Evolutionary conservation across 2,888 invertebrate species (phyloP), one percentile per base, ranked within the genome.

Genomic region (Ryuthela nishihirai): DNA sequence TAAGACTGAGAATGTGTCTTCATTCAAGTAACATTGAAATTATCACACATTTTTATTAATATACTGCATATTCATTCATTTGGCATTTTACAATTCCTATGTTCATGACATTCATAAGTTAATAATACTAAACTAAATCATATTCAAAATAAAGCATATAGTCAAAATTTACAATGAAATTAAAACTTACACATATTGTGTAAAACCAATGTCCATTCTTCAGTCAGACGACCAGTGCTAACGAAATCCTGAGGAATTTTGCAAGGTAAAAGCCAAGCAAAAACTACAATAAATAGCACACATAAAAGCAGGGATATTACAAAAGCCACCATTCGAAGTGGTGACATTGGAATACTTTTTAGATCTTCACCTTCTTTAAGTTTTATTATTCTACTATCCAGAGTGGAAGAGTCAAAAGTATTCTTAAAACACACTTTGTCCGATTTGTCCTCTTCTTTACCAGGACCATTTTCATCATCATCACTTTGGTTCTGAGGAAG

Each of bases 381-480:
- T 24, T 36, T 21, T n/a, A 29, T 36, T 21, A 34, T n/a, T 5
- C 41, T 41, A 26, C 49, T 35, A 15, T 46, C 35, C 18, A 23
- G 36, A 24, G 32, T 32, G 34, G 50, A 36, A 24, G 56, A 45
- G 42, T 42, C 42, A 42, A 46, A 58, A 12, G 52, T 29, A 32
- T 38, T 58, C 10, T 58, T 58, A 52, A 58, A 58, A 32, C 40
- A 20, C 9, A 41, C 9, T 32, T 58, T 58, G 12, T 46, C 41
- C 25, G 17, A 12, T 41, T 58, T 58, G 12, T 50, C 50, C n/a
- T n/a, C n/a, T 58, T 58, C 56, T 52, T 58, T 58, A 17, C 45
- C 34, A n/a, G 56, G 50, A 9, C 50, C 50, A 38, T 50, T 52
- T 42, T 58, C 56, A 58, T 58, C 56, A 25, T 58, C 56, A 52